Base-by-base conservation (phyloP, 2,797 vertebrate species). In the Numenius phaeopus region DNA sequence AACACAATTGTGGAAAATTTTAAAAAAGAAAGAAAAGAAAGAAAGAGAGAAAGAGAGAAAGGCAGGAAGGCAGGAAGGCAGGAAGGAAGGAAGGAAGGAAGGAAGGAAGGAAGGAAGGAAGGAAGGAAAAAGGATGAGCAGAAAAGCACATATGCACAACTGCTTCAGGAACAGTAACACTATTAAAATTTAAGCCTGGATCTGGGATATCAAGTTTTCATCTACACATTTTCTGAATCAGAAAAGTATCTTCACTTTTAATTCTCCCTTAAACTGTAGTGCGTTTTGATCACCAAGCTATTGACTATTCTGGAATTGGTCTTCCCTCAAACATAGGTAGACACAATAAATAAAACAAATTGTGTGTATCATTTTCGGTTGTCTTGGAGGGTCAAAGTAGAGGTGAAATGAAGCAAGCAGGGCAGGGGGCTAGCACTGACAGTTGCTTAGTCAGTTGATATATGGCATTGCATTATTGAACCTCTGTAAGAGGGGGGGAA, bases 41-140 rank as follows among this genome's bases (percentile, higher is more conserved):
- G 10, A 13, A 14, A 26, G 24, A 49, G 23, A 49, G 49, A 14
- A 17, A 20, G 37, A 3, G 12, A 61, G 17, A 10, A 17, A 26
- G 23, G 14, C 7, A 17, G 23, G 34, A 26, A 17, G 23, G n/a
- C 11, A 24, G 14, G 34, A 26, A 37, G 14, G 9, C 11, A 17
- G 5, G 7, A 10, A 19, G 16, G 12, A 2, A 14, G 5, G 10
- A 14, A 5, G 2, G 14, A 0, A 11, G 29, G 20, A 10, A 16
- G 13, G 14, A 2, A 16, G 9, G 14, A 1, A 30, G 11, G 5
- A 1, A 11, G 22, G 14, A 3, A 27, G 23, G 23, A 26, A 61
- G 24, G 24, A 8, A 37, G 23, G 23, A 26, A 39, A 19, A 24
- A 6, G 9, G 8, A 62, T 17, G 7, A 65, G 5, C 4, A 49